phyloP scores from a whole-genome alignment of 2,888 invertebrate genomes.

The Macaria liturata region DNA sequence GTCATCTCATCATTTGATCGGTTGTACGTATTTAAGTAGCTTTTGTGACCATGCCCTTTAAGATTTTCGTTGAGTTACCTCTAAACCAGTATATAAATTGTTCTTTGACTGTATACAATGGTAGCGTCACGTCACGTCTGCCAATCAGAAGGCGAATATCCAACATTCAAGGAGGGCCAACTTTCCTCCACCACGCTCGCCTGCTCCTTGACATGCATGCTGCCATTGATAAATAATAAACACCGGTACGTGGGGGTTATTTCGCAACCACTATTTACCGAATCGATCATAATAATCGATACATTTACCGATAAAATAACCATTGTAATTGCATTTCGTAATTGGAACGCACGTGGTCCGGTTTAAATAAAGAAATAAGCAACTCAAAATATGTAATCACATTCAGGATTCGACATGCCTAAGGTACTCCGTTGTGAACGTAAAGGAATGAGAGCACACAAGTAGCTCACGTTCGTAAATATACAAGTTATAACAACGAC shows the following conservation, averaged over 20 bases:
- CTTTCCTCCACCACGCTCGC: slow-evolving; percentile 35
- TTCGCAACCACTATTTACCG: slow-evolving; percentile 58
- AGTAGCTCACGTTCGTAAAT: no score
- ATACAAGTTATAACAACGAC: no score
- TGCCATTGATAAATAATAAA: slow-evolving; percentile 43
- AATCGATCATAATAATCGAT: slow-evolving; percentile 50
- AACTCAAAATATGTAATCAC: slow-evolving; percentile 5
- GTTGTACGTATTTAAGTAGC: no score
- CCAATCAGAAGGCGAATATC: no score
- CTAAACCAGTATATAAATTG: no score
- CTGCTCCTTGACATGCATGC: slow-evolving; percentile 65
- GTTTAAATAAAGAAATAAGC: slow-evolving; percentile 1
- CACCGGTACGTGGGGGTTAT: slow-evolving; percentile 49
- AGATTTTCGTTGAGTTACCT: no score
- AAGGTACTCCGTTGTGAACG: not conserved
- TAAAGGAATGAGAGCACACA: no score
- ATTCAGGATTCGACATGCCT: slow-evolving; percentile 14
- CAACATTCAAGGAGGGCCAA: slow-evolving; percentile 3
- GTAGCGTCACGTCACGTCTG: no score
- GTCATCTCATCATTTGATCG: no score
- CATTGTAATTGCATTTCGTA: slow-evolving; percentile 61
- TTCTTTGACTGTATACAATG: no score
- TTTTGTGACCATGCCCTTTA: no score
- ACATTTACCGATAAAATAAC: slow-evolving; percentile 48
- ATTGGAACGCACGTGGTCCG: slow-evolving; percentile 52